Evolutionary conservation across 2,113 vertebrate species (phyloP), one percentile per base, ranked within the genome.

Genomic region (Nothobranchius furzeri): DNA sequence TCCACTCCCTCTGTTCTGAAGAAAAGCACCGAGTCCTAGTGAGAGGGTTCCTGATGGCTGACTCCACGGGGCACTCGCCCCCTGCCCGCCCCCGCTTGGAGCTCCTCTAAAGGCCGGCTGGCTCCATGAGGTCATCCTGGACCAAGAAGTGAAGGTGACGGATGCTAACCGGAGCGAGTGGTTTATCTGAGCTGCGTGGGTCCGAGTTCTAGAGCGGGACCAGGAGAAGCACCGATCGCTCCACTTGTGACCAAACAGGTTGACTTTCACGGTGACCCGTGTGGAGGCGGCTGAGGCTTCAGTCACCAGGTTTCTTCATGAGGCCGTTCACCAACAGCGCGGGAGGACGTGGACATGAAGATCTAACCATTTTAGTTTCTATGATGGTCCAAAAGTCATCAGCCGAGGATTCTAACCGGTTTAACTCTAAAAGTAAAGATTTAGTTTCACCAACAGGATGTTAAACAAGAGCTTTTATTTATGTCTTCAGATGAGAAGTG

Each of bases 1-100:
- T 59, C 76, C 60, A 90, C 88, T 9, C 89, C 89, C 1, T 63
- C 82, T 1, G 45, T 87, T 36, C 62, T 79, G 50, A 87, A 87
- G 75, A 85, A 64, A 54, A 70, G 37, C 61, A 61, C 61, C 43
- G 89, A 90, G 61, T 89, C 78, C 86, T n/a, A n/a, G 12, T 30
- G 3, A 24, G 37, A 50, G 57, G 43, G 6, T 71, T 62, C 46
- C 45, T 59, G 37, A 62, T 63, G 75, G 70, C 77, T 48, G 70
- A 67, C 49, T 70, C 53, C 61, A 53, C 40, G 10, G 69, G 65
- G 58, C 66, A 64, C 55, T 52, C 2, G 1, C 52, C 42, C 4
- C 30, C 30, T 30, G 9, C 37, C 37, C 9, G 7, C 37, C 15
- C 37, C 59, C 48, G 45, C 59, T 36, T 25, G 40, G 62, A 60